Evolutionary conservation across 2,113 vertebrate genomes (phyloP).

Genomic region (Dipodomys merriami): DNA sequence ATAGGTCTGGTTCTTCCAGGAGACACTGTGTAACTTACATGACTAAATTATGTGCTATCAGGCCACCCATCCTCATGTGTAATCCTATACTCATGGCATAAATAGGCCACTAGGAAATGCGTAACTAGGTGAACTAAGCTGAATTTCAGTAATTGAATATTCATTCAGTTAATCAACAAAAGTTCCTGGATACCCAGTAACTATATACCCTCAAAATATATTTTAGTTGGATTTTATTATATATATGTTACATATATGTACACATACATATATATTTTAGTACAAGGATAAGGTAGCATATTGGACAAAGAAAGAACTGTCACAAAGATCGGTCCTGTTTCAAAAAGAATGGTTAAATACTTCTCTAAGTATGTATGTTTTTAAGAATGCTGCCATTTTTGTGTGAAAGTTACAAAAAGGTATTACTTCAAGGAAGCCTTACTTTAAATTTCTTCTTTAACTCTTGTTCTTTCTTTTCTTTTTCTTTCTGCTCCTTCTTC

Average conservation of each 20-base stretch:
- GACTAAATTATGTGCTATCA: background rate
- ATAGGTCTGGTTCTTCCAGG: background rate
- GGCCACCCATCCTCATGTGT: background rate
- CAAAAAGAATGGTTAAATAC: constrained; percentile 15
- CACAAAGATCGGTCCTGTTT: background rate
- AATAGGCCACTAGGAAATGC: background rate
- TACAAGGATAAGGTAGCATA: background rate
- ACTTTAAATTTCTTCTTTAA: constrained; percentile 96
- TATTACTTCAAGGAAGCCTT: constrained; percentile 68
- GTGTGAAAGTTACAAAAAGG: background rate
- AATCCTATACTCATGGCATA: background rate
- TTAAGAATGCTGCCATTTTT: background rate
- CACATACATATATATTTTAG: background rate
- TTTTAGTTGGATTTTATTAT: constrained; percentile 25
- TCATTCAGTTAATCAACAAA: background rate
- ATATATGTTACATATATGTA: background rate
- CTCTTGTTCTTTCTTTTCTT: constrained; percentile 95
- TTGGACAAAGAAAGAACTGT: background rate
- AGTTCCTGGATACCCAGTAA: background rate
- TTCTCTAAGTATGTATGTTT: background rate
- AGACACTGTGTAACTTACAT: background rate
- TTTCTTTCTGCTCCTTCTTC: constrained; percentile 93
- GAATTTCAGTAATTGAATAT: background rate
- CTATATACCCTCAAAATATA: background rate
- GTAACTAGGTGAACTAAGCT: background rate